Base-by-base conservation (phyloP, 2,888 invertebrate species). In the Cotesia congregata region DNA sequence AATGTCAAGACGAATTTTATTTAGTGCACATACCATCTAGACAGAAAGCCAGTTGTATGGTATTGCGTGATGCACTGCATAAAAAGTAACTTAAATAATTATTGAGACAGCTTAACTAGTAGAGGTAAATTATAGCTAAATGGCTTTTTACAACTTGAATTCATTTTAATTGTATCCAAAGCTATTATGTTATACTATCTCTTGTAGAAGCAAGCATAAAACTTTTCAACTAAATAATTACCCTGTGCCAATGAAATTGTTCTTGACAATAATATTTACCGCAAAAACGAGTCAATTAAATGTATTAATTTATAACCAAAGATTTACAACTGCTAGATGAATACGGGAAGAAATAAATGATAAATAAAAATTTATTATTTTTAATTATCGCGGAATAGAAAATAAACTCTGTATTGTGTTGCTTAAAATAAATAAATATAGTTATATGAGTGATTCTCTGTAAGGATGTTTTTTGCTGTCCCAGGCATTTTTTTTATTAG, bases 71-170 rank as follows among this genome's bases (percentile, higher is more conserved):
- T 72, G 62, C 59, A 20, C 9, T 64, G 6, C 50, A 38, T 72
- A 73, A 73, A 76, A 76, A 73, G 72, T 76, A 67, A 80, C 79
- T 77, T 40, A 65, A 72, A 72, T 72, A 72, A 72, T 72, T 61
- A 41, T 64, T 41, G 41, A 40, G 30, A 20, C 62, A 72, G 72
- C 41, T 64, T 64, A 64, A 72, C 64, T 40, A 72, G 38, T 61
- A 17, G 17, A 70, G 59, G 59, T 12, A 50, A 70, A 9, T 59
- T 20, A 17, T 70, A 30, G 50, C 12, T 50, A 50, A 50, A 50
- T 4, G 50, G 7, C 12, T 50, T 50, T 50, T 50, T 50, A 50
- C 50, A 50, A 50, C 50, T 50, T 50, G 7, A 50, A 50, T 50
- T 50, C 50, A 50, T 50, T 7, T 12, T 50, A 50, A 50, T 50